Evolutionary conservation across 2,113 vertebrate species (phyloP).

Genomic region (Hippocampus barbouri): DNA sequence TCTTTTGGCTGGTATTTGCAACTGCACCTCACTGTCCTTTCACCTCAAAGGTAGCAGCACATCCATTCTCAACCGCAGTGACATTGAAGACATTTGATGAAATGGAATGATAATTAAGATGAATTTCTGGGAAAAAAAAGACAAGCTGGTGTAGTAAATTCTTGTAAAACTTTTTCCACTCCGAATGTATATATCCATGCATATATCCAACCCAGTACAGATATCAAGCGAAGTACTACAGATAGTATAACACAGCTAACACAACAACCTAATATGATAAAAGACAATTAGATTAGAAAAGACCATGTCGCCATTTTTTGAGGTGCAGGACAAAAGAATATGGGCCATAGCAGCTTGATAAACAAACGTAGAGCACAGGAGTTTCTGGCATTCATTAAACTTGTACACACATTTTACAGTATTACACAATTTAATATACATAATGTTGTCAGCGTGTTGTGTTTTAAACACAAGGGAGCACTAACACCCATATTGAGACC

Average conservation of each 20-base stretch:
- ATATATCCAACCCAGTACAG: neutral
- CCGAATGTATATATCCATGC: neutral
- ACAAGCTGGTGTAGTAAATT: neutral
- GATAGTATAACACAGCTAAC: neutral
- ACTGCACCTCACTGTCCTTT: constrained; percentile 57
- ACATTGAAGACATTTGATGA: neutral
- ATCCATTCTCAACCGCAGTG: neutral
- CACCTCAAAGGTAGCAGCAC: constrained; percentile 19
- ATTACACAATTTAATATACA: neutral
- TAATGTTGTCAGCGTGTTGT: neutral
- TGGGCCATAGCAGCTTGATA: neutral
- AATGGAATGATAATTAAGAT: neutral
- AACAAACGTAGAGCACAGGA: neutral
- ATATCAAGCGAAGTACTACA: neutral
- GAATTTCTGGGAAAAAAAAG: neutral
- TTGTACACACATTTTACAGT: neutral
- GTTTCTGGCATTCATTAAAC: neutral
- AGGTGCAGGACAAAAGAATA: neutral
- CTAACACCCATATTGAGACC: neutral
- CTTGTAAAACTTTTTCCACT: neutral
- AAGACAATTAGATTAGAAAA: neutral
- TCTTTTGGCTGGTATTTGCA: constrained; percentile 73
- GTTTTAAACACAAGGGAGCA: neutral
- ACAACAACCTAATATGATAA: neutral
- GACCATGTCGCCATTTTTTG: neutral